phyloP scores from a whole-genome alignment of 2,113 vertebrate genomes.

The Oophaga pumilio region DNA sequence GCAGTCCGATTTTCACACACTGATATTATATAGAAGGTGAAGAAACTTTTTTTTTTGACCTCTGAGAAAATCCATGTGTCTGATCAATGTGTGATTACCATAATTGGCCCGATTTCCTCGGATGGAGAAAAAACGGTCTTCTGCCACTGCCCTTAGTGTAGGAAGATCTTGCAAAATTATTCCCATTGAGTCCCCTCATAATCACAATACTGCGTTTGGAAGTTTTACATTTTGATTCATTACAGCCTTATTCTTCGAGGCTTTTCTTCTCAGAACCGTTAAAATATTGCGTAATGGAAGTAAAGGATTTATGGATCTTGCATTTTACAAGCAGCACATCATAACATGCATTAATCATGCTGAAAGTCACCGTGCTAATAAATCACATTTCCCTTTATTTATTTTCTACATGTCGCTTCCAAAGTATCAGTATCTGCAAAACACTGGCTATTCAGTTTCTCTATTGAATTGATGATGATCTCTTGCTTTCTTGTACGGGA shows the following conservation, averaged over 20 bases:
- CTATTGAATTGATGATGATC: slow-evolving; percentile 12
- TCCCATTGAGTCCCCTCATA: not conserved
- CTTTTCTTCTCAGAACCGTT: not conserved
- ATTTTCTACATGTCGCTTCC: slow-evolving; percentile 11
- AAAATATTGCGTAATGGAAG: slow-evolving; percentile 22
- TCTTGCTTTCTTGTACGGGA: slow-evolving; percentile 57
- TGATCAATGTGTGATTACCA: no score
- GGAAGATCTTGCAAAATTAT: not conserved
- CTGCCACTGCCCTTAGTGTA: no score
- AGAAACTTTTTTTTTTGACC: no score
- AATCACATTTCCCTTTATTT: slow-evolving; percentile 12
- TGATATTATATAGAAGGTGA: no score
- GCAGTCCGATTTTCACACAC: no score
- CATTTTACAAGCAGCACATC: not conserved
- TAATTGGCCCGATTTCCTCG: no score
- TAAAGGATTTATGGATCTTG: slow-evolving; percentile 16
- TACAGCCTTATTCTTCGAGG: not conserved
- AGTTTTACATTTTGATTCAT: not conserved
- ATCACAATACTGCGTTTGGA: not conserved
- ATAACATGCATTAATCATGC: slow-evolving; percentile 21
- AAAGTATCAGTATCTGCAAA: not conserved
- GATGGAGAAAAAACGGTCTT: no score
- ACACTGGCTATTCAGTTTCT: not conserved
- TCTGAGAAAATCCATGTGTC: no score
- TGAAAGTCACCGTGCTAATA: not conserved